Percentiles rank a stretch among this genome's conserved stretches.
Evolutionary conservation across 2,797 vertebrate genomes (phyloP).

Genomic region (Chloroceryle inda): DNA sequence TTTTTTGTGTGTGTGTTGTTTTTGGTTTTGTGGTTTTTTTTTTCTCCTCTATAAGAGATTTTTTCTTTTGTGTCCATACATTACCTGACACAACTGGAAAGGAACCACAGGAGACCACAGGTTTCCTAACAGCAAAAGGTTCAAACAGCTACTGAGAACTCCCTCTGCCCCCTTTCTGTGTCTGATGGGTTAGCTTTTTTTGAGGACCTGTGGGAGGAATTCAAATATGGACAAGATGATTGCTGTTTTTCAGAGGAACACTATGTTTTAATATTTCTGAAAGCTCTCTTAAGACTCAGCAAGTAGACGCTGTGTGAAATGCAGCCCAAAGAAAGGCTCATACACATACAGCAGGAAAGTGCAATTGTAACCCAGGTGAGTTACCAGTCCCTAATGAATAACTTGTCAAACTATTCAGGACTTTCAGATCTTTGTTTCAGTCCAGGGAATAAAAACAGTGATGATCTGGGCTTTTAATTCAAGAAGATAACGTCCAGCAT

Average conservation of each 20-base stretch:
- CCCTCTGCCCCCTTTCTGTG: not conserved
- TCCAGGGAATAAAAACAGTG: not conserved
- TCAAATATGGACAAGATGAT: not conserved
- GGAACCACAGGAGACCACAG: not conserved
- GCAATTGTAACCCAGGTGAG: not conserved
- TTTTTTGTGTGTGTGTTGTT: not conserved
- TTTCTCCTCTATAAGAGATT: not conserved
- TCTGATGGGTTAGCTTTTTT: not conserved
- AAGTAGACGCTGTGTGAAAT: not conserved
- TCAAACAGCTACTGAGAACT: not conserved
- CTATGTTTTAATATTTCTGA: not conserved
- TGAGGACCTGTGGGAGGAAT: not conserved
- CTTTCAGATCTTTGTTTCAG: not conserved
- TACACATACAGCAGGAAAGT: not conserved
- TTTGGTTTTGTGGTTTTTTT: not conserved
- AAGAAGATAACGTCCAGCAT: not conserved
- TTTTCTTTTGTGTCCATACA: fast-evolving
- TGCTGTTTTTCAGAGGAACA: not conserved
- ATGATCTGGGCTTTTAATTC: not conserved
- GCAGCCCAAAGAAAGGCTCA: not conserved
- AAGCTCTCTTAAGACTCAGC: not conserved
- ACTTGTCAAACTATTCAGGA: not conserved
- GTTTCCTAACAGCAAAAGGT: not conserved
- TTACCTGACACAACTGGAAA: not conserved
- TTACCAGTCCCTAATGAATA: not conserved